Percentiles rank a stretch among this genome's conserved stretches.
Conservation (phyloP, 1,140 invertebrate genomes). For the Rhynchophorus ferrugineus region DNA sequence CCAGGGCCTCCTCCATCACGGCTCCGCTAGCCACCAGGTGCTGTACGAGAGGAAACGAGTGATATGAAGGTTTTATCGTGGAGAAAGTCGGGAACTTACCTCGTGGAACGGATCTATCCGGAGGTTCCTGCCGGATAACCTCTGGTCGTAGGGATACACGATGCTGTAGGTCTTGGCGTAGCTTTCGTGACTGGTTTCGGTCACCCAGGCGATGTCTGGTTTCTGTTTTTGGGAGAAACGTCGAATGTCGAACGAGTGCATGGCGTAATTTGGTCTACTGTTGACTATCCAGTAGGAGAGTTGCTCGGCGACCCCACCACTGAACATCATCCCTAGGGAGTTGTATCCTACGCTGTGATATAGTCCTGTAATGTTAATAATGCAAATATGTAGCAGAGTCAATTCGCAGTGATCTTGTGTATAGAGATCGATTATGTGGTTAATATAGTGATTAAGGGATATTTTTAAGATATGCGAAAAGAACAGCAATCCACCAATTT, state of each 20-base stretch:
- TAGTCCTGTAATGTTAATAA: constrained; percentile 44
- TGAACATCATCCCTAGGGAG: constrained; percentile 84
- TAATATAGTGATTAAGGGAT: too few species aligned
- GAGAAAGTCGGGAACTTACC: constrained; percentile 36
- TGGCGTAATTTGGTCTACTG: constrained; percentile 72
- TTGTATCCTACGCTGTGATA: constrained; percentile 84
- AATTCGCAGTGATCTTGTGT: not conserved
- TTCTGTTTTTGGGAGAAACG: constrained; percentile 65
- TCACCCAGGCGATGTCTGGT: constrained; percentile 62
- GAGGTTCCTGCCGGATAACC: constrained; percentile 70
- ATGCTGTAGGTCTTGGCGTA: constrained; percentile 83
- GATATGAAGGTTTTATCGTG: not conserved
- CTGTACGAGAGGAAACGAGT: constrained; percentile 36
- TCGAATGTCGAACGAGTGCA: constrained; percentile 79
- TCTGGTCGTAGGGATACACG: constrained; percentile 76
- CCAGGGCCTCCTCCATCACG: constrained; percentile 77
- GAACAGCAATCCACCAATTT: too few species aligned
- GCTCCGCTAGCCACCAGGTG: constrained; percentile 62
- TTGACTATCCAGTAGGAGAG: constrained; percentile 75
- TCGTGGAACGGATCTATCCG: constrained; percentile 62
- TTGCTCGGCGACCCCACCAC: constrained; percentile 76
- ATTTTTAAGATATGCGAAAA: too few species aligned
- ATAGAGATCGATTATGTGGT: too few species aligned
- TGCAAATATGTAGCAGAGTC: too few species aligned
- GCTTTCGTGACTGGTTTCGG: constrained; percentile 74